These are phyloP conservation scores for Stenodema calcarata DNA, from an alignment of 2,888 invertebrate species.

Conservation along the genomic window DNA sequence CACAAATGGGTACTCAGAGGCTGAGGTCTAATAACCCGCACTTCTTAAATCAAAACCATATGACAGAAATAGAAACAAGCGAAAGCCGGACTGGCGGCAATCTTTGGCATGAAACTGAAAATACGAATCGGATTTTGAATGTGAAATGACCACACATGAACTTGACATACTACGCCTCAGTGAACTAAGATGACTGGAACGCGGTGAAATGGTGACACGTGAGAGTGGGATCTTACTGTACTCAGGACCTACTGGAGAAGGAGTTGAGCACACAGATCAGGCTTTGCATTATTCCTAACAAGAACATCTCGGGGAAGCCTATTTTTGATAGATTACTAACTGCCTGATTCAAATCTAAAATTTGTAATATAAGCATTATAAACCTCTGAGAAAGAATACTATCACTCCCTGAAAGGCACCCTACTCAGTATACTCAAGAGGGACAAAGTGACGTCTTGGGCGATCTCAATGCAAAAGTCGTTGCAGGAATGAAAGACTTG, in stretches of 20 bases:
- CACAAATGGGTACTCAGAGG: not conserved
- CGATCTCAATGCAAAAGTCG: no score
- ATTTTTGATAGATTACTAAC: no score
- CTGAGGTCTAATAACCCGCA: not conserved
- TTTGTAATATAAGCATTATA: no score
- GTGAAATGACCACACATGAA: not conserved
- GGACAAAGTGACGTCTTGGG: no score
- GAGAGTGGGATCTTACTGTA: not conserved
- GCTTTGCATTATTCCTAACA: no score
- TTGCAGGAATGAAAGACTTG: not conserved
- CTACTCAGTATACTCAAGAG: not conserved
- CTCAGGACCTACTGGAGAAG: not conserved
- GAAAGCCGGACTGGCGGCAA: slow-evolving; percentile 9
- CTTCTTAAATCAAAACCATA: not conserved
- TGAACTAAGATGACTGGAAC: not conserved
- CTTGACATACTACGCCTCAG: not conserved
- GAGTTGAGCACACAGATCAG: not conserved
- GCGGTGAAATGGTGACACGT: not conserved
- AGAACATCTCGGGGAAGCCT: no score
- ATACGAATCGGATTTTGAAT: not conserved
- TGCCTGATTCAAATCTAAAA: no score
- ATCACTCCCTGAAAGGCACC: no score
- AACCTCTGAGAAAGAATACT: no score
- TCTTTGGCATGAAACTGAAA: slow-evolving; percentile 1
- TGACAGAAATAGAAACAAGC: not conserved